Evolutionary conservation across 2,113 vertebrate genomes (phyloP), one percentile per base, ranked within the genome.

Genomic region (Myxocyprinus asiaticus): DNA sequence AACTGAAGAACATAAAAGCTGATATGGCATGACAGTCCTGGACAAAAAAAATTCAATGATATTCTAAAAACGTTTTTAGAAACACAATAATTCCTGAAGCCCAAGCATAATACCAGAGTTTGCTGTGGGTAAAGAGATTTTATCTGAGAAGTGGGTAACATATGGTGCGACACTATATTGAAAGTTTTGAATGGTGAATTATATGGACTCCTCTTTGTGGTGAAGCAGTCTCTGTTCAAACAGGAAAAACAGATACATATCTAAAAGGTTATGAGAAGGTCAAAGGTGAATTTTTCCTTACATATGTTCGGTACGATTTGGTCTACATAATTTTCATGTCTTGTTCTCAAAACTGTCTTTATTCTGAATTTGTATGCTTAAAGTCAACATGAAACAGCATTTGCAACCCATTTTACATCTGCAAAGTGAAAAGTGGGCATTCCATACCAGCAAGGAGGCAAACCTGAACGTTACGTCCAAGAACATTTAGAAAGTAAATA

Each of bases 81-180:
- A 62, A 63, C 58, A 50, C 17, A 22, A 50, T 50, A 74, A 61
- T 62, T 33, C 50, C 22, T 55, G 51, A 70, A 56, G 48, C 11
- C 43, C n/a, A 73, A 22, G 8, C 14, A 72, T 7, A 72, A 59
- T 4, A 69, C 50, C 11, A 55, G 11, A 43, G 67, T 33, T 55
- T 14, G 53, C 51, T 56, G n/a, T 58, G 14, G 55, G 55, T 58
- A 15, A 58, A 58, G 14, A n/a, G 14, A 58, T 14, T 58, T 6
- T 58, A 15, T 33, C 22, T 55, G 51, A 56, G 10, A 58, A 51
- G 55, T 70, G 7, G 11, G 42, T 53, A 56, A 56, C 68, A 70
- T 9, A 43, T 70, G 51, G 12, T 6, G 14, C 11, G 22, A 70
- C 51, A 43, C 51, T 70, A 43, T 10, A 51, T 51, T 22, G 9